A percentile compares a stretch with the other conserved stretches of the same genome.
These are phyloP conservation scores for Stomorhina lunata DNA, from an alignment of 2,888 invertebrate genomes.

Conservation along the genomic window DNA sequence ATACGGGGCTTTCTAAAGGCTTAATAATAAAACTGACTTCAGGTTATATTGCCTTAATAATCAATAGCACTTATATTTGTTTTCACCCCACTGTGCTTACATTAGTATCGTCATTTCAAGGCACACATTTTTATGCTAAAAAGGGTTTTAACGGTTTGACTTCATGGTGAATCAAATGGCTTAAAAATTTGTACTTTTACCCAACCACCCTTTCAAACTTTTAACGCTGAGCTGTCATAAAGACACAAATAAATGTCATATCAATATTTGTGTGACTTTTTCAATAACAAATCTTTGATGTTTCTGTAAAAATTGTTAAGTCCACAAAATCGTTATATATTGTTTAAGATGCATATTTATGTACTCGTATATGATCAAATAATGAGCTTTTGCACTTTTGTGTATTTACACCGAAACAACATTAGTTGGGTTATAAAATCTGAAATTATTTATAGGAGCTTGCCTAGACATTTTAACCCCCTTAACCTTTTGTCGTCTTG, in stretches of 20 bases:
- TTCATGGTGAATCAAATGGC: constrained; percentile 34
- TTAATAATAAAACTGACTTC: too few relatives aligned
- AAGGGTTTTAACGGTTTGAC: constrained; percentile 54
- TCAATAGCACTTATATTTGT: neutral
- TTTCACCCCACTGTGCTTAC: neutral
- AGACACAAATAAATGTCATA: constrained; percentile 35
- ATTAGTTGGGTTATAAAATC: too few relatives aligned
- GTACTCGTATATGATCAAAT: constrained; percentile 58
- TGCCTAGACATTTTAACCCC: constrained; percentile 33
- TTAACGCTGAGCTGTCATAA: constrained; percentile 20
- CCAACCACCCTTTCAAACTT: neutral
- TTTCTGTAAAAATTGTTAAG: neutral
- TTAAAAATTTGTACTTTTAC: constrained; percentile 53
- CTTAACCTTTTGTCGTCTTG: constrained; percentile 19
- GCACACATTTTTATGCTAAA: constrained; percentile 57
- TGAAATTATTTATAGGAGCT: neutral
- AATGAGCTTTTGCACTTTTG: constrained; percentile 66
- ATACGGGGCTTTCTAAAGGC: too few relatives aligned
- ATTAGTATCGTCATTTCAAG: constrained; percentile 45
- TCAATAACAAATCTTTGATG: constrained; percentile 29
- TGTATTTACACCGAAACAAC: constrained; percentile 17
- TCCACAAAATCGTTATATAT: neutral
- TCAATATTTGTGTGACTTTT: constrained; percentile 46
- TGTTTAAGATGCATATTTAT: neutral
- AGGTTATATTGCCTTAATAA: too few relatives aligned